phyloP scores from a whole-genome alignment of 1,140 invertebrate genomes.

The Hylaeus volcanicus region DNA sequence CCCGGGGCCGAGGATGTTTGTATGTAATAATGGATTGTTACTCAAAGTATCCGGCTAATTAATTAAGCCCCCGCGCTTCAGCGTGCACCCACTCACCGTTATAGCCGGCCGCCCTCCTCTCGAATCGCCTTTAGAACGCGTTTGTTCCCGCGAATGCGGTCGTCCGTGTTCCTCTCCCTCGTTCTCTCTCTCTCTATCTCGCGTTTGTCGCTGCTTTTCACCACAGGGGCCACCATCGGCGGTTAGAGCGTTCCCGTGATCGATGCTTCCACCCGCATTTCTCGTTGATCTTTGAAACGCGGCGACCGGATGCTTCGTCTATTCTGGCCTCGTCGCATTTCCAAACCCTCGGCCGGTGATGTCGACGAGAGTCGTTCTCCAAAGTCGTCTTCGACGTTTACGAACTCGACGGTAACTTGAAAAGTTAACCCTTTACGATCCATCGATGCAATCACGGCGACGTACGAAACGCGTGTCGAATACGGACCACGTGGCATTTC shows the following conservation, averaged over 20 bases:
- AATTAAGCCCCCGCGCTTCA: slow-evolving; percentile 77
- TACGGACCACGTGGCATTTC: no score
- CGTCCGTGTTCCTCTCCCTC: slow-evolving; percentile 24
- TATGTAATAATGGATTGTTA: slow-evolving; percentile 81
- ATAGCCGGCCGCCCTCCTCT: slow-evolving; percentile 31
- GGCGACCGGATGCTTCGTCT: slow-evolving; percentile 9
- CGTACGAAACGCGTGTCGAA: no score
- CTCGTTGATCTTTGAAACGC: slow-evolving; percentile 24
- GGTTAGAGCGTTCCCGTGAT: slow-evolving; percentile 31
- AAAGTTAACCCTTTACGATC: no score
- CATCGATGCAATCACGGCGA: no score
- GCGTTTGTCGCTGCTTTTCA: slow-evolving; percentile 4
- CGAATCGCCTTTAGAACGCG: slow-evolving; percentile 46
- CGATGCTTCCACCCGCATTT: neutral
- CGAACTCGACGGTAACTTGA: no score
- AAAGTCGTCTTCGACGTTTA: no score
- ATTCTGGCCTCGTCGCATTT: no score
- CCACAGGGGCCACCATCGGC: neutral
- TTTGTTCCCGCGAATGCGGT: slow-evolving; percentile 32
- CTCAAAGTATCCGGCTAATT: slow-evolving; percentile 81
- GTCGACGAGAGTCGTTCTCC: no score
- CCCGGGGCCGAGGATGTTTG: slow-evolving; percentile 76
- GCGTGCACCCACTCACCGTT: slow-evolving; percentile 55
- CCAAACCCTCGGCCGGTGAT: no score
- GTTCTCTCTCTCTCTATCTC: neutral